Evolutionary conservation across 2,113 vertebrate species (phyloP), one percentile per base, ranked within the genome.

Genomic region (Brachypodius melanocephalos): DNA sequence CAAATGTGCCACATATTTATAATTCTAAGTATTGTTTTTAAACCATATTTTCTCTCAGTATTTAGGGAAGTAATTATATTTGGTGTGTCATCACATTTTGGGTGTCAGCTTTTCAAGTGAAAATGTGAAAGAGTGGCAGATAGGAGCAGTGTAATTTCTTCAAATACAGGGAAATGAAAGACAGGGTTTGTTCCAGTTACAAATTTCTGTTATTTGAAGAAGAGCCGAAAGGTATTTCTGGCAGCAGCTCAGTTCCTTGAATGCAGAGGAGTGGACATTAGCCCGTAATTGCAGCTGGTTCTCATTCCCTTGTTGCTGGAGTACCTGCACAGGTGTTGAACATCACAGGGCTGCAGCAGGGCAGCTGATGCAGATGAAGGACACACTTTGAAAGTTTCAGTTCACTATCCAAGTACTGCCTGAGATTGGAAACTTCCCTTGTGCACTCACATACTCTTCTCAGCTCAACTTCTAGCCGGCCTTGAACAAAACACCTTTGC

Each of bases 161-260:
- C 36, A 69, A 88, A 42, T 48, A 32, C 28, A 32, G 38, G 13
- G 38, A 65, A 87, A 21, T n/a, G 3, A 59, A 74, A 71, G 46
- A 13, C 16, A 46, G 20, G 32, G 7, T 13, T 48, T 25, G 58
- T 89, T 57, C 38, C 42, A 67, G 3, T 32, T 77, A 57, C 5
- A 20, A 3, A 18, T 75, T 66, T 65, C 25, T 85, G 48, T 78
- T 68, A 19, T 31, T 62, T 65, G 54, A 85, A 85, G 82, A 88
- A 40, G 24, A 76, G 52, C 45, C 58, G 68, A 46, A 69, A 67
- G 14, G 13, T 68, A 10, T 72, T 93, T 43, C 75, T 95, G 65
- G 66, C 62, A 82, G 61, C 57, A 62, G 26, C 57, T 85, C 43
- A 48, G 36, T 88, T 93, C 67, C 54, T 72, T 83, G 91, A 86